These are phyloP conservation scores for Tetragonisca angustula DNA, from an alignment of 2,888 invertebrate species.

Conservation along the genomic window DNA sequence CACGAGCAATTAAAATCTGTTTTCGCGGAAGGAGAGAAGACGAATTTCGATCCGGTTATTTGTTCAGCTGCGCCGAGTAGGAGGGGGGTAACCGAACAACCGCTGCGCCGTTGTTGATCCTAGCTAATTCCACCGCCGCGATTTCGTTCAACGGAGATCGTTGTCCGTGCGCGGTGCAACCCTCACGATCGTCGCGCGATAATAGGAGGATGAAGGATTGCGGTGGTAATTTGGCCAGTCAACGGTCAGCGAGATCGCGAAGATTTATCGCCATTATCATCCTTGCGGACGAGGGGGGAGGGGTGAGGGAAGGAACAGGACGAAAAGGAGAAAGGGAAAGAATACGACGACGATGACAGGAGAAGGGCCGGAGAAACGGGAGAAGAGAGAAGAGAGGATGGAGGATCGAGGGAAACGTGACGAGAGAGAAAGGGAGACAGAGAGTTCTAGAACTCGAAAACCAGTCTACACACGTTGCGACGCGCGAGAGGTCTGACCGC, in stretches of 20 bases:
- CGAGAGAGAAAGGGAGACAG: conserved; percentile 15
- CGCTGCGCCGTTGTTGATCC: conserved; percentile 8
- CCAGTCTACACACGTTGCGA: conserved; percentile 66
- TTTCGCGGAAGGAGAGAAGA: neutral
- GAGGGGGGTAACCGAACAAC: neutral
- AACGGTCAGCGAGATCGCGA: conserved; percentile 45
- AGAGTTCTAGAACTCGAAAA: conserved; percentile 42
- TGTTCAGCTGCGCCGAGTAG: conserved; percentile 27
- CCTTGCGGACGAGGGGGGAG: neutral
- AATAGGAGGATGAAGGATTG: conserved; percentile 52
- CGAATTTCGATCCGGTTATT: conserved; percentile 22
- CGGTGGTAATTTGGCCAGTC: conserved; percentile 55
- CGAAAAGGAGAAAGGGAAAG: neutral
- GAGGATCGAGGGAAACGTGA: conserved; percentile 13
- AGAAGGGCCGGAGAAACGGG: neutral
- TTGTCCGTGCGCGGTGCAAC: neutral
- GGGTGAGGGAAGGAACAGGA: neutral
- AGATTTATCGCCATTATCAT: conserved; percentile 42
- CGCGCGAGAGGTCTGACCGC: conserved; percentile 64
- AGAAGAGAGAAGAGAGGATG: neutral
- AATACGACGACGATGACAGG: neutral
- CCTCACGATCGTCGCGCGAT: conserved; percentile 21
- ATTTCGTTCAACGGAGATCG: conserved; percentile 2
- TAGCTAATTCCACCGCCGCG: conserved; percentile 23
- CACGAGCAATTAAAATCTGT: conserved; percentile 3